phyloP scores from a whole-genome alignment of 2,888 invertebrate genomes.

The Helleia helle region DNA sequence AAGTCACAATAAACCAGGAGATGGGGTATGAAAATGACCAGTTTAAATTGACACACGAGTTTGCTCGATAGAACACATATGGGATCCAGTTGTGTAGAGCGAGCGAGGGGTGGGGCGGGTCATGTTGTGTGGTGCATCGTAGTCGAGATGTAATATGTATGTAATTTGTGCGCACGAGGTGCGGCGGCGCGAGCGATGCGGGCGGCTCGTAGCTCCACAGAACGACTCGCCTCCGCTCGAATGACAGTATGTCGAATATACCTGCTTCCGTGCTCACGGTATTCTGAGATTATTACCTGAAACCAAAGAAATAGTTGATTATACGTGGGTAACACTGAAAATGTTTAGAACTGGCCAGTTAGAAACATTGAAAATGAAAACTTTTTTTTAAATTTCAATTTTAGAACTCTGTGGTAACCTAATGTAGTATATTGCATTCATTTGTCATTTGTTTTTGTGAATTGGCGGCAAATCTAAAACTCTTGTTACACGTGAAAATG shows the following conservation, averaged over 20 bases:
- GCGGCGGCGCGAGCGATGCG: conserved; percentile 24
- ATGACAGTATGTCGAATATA: not conserved
- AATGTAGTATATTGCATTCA: too few species aligned
- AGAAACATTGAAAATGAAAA: too few species aligned
- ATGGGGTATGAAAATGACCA: conserved; percentile 37
- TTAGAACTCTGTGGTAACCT: too few species aligned
- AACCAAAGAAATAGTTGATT: conserved; percentile 9
- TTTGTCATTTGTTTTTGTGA: too few species aligned
- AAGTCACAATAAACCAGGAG: conserved; percentile 48
- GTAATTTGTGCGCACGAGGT: conserved; percentile 50
- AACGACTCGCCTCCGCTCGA: not conserved
- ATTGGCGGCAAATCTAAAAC: too few species aligned
- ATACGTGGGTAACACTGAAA: too few species aligned
- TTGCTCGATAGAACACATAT: conserved; percentile 16
- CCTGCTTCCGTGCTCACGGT: not conserved
- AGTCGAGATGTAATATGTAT: conserved; percentile 40
- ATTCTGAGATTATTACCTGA: conserved; percentile 9
- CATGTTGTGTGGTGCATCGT: conserved; percentile 26
- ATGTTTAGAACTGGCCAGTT: too few species aligned
- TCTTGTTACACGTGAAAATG: too few species aligned
- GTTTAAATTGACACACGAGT: conserved; percentile 31
- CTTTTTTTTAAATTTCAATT: too few species aligned
- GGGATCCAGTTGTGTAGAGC: conserved; percentile 19
- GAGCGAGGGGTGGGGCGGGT: conserved; percentile 20
- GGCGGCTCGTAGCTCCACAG: not conserved